These are phyloP conservation scores for Ditula angustiorana DNA, from an alignment of 2,888 invertebrate species.

Conservation along the genomic window DNA sequence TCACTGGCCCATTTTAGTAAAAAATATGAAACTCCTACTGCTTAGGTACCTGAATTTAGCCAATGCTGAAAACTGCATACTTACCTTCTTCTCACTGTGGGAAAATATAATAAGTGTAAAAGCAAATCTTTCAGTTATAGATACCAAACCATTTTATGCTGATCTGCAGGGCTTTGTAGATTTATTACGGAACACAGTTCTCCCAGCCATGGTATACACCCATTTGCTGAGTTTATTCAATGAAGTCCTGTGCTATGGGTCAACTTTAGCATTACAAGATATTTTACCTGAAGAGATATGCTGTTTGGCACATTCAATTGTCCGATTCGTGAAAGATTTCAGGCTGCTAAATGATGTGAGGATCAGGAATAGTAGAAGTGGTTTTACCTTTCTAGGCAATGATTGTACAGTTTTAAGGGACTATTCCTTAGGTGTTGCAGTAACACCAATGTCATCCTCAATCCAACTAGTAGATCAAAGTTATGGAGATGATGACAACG, in stretches of 20 bases:
- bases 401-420: conserved; percentile 72
- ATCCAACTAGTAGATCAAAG: conserved; percentile 78
- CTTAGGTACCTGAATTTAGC: conserved; percentile 84
- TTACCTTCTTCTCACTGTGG: conserved; percentile 95
- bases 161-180: conserved; percentile 93
- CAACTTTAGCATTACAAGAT: conserved; percentile 95
- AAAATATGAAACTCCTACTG: conserved; percentile 87
- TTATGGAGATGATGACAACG: conserved; percentile 76
- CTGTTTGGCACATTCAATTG: conserved; percentile 93
- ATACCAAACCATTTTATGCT: conserved; percentile 95
- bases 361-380: conserved; percentile 73
- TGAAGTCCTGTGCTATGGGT: conserved; percentile 96
- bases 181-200: conserved; percentile 87
- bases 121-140: conserved; percentile 95
- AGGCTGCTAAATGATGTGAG: conserved; percentile 88
- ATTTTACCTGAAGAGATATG: conserved; percentile 95
- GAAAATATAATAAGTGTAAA: conserved; percentile 96
- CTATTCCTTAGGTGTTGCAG: conserved; percentile 70
- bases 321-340: conserved; percentile 94
- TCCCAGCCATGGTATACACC: conserved; percentile 94
- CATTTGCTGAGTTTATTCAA: conserved; percentile 94
- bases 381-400: conserved; percentile 78
- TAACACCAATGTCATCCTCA: conserved; percentile 66
- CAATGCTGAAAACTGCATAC: conserved; percentile 89
- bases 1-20: conserved; percentile 93